Base-by-base conservation (phyloP, 2,888 invertebrate genomes). In the Melieria crassipennis region DNA sequence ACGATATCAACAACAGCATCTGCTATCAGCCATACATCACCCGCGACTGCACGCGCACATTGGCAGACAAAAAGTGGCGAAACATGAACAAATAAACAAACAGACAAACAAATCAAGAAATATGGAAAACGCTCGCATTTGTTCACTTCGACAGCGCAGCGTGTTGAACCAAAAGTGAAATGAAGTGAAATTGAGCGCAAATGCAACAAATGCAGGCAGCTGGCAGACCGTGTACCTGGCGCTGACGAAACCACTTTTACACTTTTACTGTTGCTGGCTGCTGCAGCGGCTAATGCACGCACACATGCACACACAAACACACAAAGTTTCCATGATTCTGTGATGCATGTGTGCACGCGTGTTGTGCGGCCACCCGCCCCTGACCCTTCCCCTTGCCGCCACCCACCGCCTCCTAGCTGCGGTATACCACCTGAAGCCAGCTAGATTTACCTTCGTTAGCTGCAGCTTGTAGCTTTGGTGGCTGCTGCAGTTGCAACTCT, bases 381-480 rank as follows among this genome's bases (percentile, higher is more conserved):
- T 30, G 30, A 30, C 30, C 30, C 30, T 30, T 30, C 30, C 2
- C 30, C 30, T 30, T 30, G 1, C 30, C 30, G 2, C 13, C 4
- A 30, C 48, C 30, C n/a, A 60, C 11, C 56, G 47, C 52, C 10
- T 13, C 16, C 6, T 30, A 2, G 30, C 30, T 30, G 30, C 30
- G 30, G 30, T 30, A 1, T 30, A 30, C 30, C 30, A 30, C 1
- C 30, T 30, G 30, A 30, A 30, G 30, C 30, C 30, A 30, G 30
- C 3, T 30, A 30, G 30, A 30, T 30, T 61, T 46, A 58, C 65
- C 65, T 72, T 67, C 62, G 60, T 55, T 56, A 69, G 72, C 61
- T 75, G 75, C 69, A 71, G 80, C 62, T 65, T 43, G 69, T 55
- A 47, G 56, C 52, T 73, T 77, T 68, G 73, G 78, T 58, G 48